Base-by-base conservation (phyloP, 35 echinoderm and acorn worm species). In the Strongylocentrotus purpuratus region DNA sequence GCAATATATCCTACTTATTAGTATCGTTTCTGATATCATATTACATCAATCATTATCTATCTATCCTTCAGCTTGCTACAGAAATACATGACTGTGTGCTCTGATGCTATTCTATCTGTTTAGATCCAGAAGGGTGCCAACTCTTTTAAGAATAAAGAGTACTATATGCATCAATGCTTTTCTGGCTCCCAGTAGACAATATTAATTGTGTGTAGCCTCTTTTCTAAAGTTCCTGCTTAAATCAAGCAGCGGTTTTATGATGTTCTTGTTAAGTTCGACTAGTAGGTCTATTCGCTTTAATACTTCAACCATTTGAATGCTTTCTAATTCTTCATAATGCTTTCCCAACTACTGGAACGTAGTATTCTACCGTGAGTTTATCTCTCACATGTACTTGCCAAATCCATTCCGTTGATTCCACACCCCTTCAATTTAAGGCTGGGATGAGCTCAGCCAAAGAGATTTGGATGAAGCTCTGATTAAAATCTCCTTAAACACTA, bases 401-500 rank as follows among this genome's bases (percentile, higher is more conserved):
- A 78, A 28, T 78, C 65, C 65, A n/a, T 28, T 78, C 10, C n/a
- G 65, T 78, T 78, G 20, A 78, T 78, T n/a, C 65, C 65, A 78
- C 65, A 78, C 20, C 65, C 65, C 65, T 78, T n/a, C 0, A n/a
- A 18, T 78, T n/a, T 8, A n/a, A 18, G 65, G 22, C 65, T 78
- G 7, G 65, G 65, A 25, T 78, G 65, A 78, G 20, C 65, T 78
- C 65, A 59, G 17, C 52, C 52, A 22, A n/a, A 78, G 65, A 78
- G 65, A 78, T 78, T 15, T 45, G 87, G 45, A 17, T 18, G 87
- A 89, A 46, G 32, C 45, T 45, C 32, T 89, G 87, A 89, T 33
- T 89, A 89, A 89, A 89, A 89, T 89, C 87, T 25, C 33, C 87
- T 46, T 89, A 89, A 89, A 89, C 14, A 25, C 45, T 17, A 25